These are phyloP conservation scores for Myoxocephalus aenaeus DNA, from an alignment of 2,797 vertebrate genomes.

Conservation along the genomic window DNA sequence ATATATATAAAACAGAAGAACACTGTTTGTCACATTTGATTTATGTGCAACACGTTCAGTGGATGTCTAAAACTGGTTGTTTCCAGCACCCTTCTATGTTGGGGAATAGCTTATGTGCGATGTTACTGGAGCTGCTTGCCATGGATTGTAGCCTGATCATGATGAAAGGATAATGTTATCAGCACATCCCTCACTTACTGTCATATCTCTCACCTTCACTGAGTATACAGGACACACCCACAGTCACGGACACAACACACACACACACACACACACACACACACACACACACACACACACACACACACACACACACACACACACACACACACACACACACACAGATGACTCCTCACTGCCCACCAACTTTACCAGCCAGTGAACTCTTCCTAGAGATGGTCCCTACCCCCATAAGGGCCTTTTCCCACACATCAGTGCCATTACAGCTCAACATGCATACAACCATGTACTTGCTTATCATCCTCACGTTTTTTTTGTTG, in stretches of 20 bases:
- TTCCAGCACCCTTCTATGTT: slow-evolving; percentile 82
- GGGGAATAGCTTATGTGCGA: slow-evolving; percentile 80
- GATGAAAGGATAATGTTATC: slow-evolving; percentile 83
- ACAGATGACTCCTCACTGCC: slow-evolving; percentile 67
- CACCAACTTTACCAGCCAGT: slow-evolving; percentile 58
- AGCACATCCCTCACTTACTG: slow-evolving; percentile 84
- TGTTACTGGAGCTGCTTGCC: slow-evolving; percentile 84
- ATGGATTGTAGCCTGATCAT: slow-evolving; percentile 84
- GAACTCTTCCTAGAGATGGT: slow-evolving; percentile 56
- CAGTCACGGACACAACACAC: slow-evolving; percentile 56
- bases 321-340: slow-evolving; percentile 50
- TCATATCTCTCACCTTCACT: slow-evolving; percentile 76
- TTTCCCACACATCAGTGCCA: slow-evolving; percentile 77
- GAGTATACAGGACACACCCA: slow-evolving; percentile 71
- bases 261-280: slow-evolving; percentile 14
- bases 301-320: slow-evolving; percentile 53
- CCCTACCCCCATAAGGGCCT: slow-evolving; percentile 29
- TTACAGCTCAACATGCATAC: slow-evolving; percentile 72
- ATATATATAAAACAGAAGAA: slow-evolving; percentile 85
- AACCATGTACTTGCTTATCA: slow-evolving; percentile 68
- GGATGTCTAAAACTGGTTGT: slow-evolving; percentile 84
- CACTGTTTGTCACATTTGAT: slow-evolving; percentile 90
- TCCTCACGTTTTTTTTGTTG: slow-evolving; percentile 69
- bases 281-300: no score
- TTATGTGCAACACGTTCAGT: slow-evolving; percentile 95